phyloP scores from a whole-genome alignment of 2,113 vertebrate genomes.

The Heterotilapia buettikoferi region DNA sequence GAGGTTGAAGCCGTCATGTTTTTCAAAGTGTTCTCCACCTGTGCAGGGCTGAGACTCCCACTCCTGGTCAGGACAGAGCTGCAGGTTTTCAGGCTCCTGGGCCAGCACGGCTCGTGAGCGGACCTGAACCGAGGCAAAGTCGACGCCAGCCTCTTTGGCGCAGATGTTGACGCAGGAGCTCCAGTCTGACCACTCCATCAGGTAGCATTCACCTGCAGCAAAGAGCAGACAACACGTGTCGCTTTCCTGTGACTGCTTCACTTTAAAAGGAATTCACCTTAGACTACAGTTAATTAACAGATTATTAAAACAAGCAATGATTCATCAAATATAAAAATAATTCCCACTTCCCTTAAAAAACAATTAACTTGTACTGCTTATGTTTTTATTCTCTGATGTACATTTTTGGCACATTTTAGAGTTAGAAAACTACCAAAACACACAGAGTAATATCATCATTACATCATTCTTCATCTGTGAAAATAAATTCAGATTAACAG shows the following conservation, averaged over 20 bases:
- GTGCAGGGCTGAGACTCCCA: constrained; percentile 85
- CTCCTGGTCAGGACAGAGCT: constrained; percentile 87
- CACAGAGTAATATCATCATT: background rate
- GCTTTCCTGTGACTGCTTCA: background rate
- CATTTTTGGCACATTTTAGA: background rate
- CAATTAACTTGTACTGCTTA: background rate
- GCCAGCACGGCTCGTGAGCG: constrained; percentile 87
- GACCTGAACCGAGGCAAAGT: constrained; percentile 85
- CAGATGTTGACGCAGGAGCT: constrained; percentile 89
- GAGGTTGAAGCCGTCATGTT: background rate
- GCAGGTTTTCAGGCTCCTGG: constrained; percentile 91
- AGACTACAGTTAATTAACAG: background rate
- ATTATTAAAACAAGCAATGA: background rate
- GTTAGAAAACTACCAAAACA: background rate
- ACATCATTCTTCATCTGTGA: background rate
- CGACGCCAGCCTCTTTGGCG: constrained; percentile 83
- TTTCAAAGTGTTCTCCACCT: constrained; percentile 68
- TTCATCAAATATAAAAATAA: background rate
- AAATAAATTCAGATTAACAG: background rate
- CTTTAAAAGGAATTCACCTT: background rate
- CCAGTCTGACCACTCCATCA: constrained; percentile 96
- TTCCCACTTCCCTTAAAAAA: background rate
- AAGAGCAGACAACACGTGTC: background rate
- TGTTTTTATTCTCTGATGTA: background rate
- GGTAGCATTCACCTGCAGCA: constrained; percentile 88